Conservation (phyloP, 2,797 vertebrate species). For the Heterohyrax brucei region DNA sequence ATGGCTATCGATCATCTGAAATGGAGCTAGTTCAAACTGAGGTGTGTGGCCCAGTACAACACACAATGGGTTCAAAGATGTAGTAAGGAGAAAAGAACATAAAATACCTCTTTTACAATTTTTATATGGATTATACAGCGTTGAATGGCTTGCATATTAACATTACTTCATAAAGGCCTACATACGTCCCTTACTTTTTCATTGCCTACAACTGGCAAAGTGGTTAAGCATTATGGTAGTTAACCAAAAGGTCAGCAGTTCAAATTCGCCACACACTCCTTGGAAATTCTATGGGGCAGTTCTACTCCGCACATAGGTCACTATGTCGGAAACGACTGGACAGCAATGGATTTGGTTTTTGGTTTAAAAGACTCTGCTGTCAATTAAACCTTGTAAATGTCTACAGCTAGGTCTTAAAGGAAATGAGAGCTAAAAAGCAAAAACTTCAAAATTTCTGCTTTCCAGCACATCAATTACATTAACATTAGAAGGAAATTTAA, state of each 20-base stretch:
- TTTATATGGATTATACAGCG: background rate
- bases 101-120: background rate
- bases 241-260: no score
- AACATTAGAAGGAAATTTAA: slow-evolving; percentile 52
- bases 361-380: background rate
- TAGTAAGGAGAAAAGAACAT: background rate
- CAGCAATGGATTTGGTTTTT: no score
- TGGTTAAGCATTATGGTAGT: no score
- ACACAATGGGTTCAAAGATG: background rate
- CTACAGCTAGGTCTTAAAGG: background rate
- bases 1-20: background rate
- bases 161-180: slow-evolving; percentile 36
- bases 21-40: background rate
- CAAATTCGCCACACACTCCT: no score
- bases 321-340: no score
- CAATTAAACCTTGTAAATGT: slow-evolving; percentile 6
- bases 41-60: background rate
- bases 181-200: slow-evolving; percentile 43
- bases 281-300: no score
- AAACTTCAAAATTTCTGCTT: slow-evolving; percentile 41
- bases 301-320: no score
- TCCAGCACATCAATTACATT: background rate
- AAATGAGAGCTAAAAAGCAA: slow-evolving; percentile 25
- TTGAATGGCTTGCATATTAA: background rate
- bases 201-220: background rate